Evolutionary conservation across 2,888 invertebrate genomes (phyloP).

Genomic region (Philopedon plagiatum): DNA sequence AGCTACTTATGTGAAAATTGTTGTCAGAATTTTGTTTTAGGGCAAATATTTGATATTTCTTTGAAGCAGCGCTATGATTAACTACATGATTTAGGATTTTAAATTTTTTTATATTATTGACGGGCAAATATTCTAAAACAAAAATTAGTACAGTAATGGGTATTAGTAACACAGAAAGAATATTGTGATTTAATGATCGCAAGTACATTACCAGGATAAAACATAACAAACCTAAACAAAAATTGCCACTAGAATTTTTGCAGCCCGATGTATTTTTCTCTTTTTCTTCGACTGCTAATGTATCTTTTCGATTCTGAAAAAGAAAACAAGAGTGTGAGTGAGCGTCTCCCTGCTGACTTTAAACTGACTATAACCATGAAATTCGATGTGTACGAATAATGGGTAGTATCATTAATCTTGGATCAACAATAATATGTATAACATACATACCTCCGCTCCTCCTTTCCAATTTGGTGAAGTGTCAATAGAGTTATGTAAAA

Average conservation of each 20-base stretch:
- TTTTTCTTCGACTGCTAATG: constrained; percentile 63
- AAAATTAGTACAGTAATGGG: constrained; percentile 59
- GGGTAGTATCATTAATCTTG: too few species aligned
- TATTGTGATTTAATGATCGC: constrained; percentile 57
- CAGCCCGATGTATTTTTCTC: constrained; percentile 65
- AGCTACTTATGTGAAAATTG: constrained; percentile 62
- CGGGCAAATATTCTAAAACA: constrained; percentile 35
- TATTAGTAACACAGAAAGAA: constrained; percentile 58
- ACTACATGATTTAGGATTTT: constrained; percentile 40
- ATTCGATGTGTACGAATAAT: too few species aligned
- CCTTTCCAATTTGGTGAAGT: constrained; percentile 72
- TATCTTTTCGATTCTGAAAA: constrained; percentile 66
- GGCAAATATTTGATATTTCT: constrained; percentile 40
- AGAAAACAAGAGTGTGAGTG: neutral
- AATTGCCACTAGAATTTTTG: constrained; percentile 63
- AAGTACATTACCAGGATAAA: constrained; percentile 64
- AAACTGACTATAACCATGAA: too few species aligned
- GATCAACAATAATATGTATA: neutral
- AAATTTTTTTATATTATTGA: constrained; percentile 36
- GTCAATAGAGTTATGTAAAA: constrained; percentile 72
- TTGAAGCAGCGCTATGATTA: constrained; percentile 40
- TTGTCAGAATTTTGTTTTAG: constrained; percentile 64
- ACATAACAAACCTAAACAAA: constrained; percentile 69
- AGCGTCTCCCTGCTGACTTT: neutral
- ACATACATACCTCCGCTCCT: constrained; percentile 73